Evolutionary conservation across 2,113 vertebrate genomes (phyloP).

Genomic region (Hylia prasina): DNA sequence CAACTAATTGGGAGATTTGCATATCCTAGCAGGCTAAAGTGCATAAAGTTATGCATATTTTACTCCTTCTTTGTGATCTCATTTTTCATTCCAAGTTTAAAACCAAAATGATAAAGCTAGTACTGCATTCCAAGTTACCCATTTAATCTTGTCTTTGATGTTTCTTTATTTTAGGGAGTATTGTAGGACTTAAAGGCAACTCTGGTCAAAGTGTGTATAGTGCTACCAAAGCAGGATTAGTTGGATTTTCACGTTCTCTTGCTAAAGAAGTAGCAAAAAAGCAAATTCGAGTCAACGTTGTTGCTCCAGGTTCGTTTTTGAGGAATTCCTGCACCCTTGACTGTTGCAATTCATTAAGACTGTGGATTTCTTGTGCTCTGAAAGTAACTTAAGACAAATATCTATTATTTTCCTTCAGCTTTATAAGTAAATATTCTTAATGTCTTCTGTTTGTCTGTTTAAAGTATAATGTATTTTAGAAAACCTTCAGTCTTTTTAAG

Average conservation of each 20-base stretch:
- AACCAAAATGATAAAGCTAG: background rate
- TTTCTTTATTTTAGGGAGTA: conserved; percentile 77
- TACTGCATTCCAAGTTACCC: background rate
- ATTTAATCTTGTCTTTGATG: background rate
- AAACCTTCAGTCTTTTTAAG: background rate
- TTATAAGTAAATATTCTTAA: background rate
- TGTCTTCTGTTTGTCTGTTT: background rate
- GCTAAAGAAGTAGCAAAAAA: conserved; percentile 90
- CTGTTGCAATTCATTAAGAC: background rate
- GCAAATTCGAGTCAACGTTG: conserved; percentile 86
- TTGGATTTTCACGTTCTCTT: conserved; percentile 90
- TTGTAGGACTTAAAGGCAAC: conserved; percentile 87
- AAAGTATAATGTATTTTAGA: background rate
- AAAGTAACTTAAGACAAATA: background rate
- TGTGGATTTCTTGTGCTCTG: background rate
- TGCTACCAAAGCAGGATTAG: conserved; percentile 87
- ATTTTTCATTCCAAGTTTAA: background rate
- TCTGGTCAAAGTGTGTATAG: conserved; percentile 88
- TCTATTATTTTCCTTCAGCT: background rate
- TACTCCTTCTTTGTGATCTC: background rate
- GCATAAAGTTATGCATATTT: background rate
- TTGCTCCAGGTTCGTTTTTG: conserved; percentile 87
- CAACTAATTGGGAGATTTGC: background rate
- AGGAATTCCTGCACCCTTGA: background rate
- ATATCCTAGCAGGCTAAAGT: background rate